Conservation (phyloP, 2,113 vertebrate genomes). For the Actenoides lindsayi region DNA sequence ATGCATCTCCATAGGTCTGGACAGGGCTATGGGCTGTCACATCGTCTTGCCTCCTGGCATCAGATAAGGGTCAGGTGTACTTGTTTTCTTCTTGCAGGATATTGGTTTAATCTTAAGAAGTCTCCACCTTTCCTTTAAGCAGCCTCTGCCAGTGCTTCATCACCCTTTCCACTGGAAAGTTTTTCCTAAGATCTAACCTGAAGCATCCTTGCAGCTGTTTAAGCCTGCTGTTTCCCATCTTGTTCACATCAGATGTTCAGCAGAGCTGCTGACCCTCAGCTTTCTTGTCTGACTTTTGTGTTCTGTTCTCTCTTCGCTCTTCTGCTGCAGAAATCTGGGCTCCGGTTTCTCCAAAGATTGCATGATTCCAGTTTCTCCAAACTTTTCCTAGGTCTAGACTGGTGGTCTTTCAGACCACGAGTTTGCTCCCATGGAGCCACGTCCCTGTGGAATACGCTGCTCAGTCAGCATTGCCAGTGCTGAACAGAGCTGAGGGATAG, state of each 20-base stretch:
- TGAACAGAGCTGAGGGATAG: neutral
- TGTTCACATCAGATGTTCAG: neutral
- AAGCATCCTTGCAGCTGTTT: neutral
- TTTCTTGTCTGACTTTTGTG: neutral
- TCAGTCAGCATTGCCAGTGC: neutral
- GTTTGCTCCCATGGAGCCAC: neutral
- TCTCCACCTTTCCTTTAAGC: neutral
- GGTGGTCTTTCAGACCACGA: neutral
- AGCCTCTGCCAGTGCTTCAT: neutral
- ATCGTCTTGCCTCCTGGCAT: neutral
- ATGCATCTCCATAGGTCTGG: neutral
- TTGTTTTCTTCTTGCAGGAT: neutral
- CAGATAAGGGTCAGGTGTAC: neutral
- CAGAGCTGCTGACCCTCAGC: neutral
- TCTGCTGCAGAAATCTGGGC: neutral
- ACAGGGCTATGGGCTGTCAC: neutral
- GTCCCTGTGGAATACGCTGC: accelerated
- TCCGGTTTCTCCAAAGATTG: neutral
- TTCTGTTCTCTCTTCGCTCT: neutral
- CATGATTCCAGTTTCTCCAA: neutral
- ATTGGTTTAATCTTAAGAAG: neutral
- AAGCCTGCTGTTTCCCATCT: neutral
- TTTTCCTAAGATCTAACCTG: neutral
- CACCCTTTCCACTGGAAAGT: neutral
- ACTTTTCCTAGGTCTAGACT: neutral